Base-by-base conservation (phyloP, 2,797 vertebrate genomes). In the Malurus splendens region DNA sequence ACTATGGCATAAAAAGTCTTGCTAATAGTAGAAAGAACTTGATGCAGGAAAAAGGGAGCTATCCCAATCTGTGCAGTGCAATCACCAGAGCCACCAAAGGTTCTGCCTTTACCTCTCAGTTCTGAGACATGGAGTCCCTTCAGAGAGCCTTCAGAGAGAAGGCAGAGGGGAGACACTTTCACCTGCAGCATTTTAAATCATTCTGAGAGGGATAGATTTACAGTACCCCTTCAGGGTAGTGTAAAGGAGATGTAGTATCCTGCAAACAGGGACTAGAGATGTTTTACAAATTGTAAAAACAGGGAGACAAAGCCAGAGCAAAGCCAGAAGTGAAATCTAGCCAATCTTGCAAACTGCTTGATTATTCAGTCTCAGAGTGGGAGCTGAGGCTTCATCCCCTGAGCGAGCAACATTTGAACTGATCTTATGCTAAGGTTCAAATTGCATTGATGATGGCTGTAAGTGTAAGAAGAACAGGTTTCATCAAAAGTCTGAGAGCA, bases 271-370 rank as follows among this genome's bases (percentile, higher is more conserved):
- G 65, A 36, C 72, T 62, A 47, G 70, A 33, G 36, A 33, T 67
- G 87, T 94, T 89, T 79, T 89, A 94, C 85, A 93, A 86, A 89
- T 84, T 74, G 67, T 76, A 54, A 92, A 94, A 90, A 62, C 70
- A 36, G 2, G 16, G 70, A 92, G 79, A 78, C 87, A 93, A 92
- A 90, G 73, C 32, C 48, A 45, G 82, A 62, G 80, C 38, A 93
- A 90, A 83, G 36, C 23, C 64, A 64, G 74, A 51, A 55, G 50
- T 56, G 66, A 93, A 92, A 93, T 92, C 70, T 42, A 75, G 70
- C 64, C 77, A 73, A 10, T 90, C 90, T 91, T 54, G 36, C 30
- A 54, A 81, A 82, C 39, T 16, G 36, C 52, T 54, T 87, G 70
- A 70, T 89, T 81, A 91, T 91, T 89, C 73, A 36, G 18, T 32